These are phyloP conservation scores for Schizotus pectinicornis DNA, from an alignment of 2,888 invertebrate species.

Conservation along the genomic window DNA sequence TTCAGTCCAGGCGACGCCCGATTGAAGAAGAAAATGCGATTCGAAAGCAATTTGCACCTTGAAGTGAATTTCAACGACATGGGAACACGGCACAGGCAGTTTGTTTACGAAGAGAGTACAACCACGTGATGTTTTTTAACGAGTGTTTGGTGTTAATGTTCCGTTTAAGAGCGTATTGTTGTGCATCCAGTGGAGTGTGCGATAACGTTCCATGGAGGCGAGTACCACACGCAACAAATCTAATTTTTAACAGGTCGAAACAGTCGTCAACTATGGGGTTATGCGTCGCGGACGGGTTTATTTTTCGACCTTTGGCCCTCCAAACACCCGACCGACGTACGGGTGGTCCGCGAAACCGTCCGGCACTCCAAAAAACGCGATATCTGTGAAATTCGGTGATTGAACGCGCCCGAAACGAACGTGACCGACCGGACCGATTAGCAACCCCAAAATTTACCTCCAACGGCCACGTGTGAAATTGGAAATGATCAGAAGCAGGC, in stretches of 20 bases:
- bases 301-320: conserved; percentile 38
- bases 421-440: too few species aligned
- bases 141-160: conserved; percentile 37
- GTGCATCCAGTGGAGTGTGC: conserved; percentile 31
- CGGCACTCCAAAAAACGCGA: conserved; percentile 33
- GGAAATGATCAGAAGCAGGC: background rate
- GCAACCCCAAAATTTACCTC: too few species aligned
- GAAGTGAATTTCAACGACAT: conserved; percentile 8
- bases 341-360: conserved; percentile 36
- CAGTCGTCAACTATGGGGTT: conserved; percentile 33
- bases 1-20: conserved; percentile 1
- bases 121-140: conserved; percentile 37
- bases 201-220: conserved; percentile 28
- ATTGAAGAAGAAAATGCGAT: conserved; percentile 11
- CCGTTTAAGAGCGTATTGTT: conserved; percentile 35
- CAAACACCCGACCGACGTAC: conserved; percentile 25
- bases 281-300: conserved; percentile 25
- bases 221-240: conserved; percentile 35
- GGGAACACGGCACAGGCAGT: conserved; percentile 19
- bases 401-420: conserved; percentile 12
- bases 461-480: background rate
- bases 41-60: conserved; percentile 17
- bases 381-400: conserved; percentile 41
- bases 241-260: conserved; percentile 37
- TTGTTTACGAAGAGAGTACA: conserved; percentile 30